These are phyloP conservation scores for Spinus pinus DNA, from an alignment of 2,797 vertebrate genomes.

Conservation along the genomic window DNA sequence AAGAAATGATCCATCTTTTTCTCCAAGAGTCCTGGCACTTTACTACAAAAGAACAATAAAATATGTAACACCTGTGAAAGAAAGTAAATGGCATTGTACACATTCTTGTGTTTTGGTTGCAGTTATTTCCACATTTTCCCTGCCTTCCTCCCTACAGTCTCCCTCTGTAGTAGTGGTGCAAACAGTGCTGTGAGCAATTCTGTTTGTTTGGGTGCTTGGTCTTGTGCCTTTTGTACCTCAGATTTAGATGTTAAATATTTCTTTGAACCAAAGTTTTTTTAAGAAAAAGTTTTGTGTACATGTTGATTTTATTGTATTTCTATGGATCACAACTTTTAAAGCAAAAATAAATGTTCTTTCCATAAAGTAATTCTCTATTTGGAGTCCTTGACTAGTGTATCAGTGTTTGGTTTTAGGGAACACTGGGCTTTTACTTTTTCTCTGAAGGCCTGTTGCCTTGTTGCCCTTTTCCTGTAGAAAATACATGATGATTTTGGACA, in stretches of 20 bases:
- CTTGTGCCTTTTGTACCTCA: slow-evolving; percentile 70
- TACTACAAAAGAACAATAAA: slow-evolving; percentile 12
- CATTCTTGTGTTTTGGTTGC: not conserved
- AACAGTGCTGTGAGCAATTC: not conserved
- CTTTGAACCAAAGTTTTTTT: slow-evolving; percentile 63
- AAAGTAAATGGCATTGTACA: slow-evolving; percentile 17
- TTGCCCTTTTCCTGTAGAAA: not conserved
- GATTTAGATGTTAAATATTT: slow-evolving; percentile 66
- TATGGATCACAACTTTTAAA: slow-evolving; percentile 64
- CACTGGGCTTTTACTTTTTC: not conserved
- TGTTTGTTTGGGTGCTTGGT: slow-evolving; percentile 30
- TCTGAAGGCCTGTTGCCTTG: not conserved
- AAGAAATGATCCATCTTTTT: slow-evolving; percentile 66
- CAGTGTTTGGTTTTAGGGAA: not conserved
- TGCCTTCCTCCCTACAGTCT: not conserved
- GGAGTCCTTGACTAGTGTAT: not conserved
- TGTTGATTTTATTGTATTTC: slow-evolving; percentile 72
- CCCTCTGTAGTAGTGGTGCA: not conserved
- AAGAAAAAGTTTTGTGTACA: slow-evolving; percentile 47
- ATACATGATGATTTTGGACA: not conserved
- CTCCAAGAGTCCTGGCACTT: slow-evolving; percentile 52
- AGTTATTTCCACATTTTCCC: not conserved
- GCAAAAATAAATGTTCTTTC: slow-evolving; percentile 73
- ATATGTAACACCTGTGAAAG: not conserved
- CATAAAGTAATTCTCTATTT: not conserved